A percentile compares a stretch with the other conserved stretches of the same genome.
phyloP scores from a whole-genome alignment of 2,888 invertebrate genomes.

The Troides helena region DNA sequence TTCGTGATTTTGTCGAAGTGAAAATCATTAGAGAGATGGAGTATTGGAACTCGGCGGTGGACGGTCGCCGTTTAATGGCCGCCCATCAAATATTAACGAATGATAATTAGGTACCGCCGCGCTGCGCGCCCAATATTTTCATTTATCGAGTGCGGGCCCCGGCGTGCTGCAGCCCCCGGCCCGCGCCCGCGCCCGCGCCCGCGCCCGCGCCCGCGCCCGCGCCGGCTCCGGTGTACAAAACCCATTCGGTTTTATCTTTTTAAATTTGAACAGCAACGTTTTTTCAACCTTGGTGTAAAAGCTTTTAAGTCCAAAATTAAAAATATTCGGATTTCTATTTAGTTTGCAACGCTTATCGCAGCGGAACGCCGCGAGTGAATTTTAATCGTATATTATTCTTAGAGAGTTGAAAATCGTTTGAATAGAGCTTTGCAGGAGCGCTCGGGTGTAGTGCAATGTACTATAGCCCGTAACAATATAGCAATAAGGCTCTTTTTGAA shows the following conservation, averaged over 20 bases:
- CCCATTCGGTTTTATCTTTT: slow-evolving; percentile 75
- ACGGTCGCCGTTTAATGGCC: slow-evolving; percentile 12
- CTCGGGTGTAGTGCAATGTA: slow-evolving; percentile 37
- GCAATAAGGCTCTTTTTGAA: slow-evolving; percentile 37
- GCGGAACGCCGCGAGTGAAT: slow-evolving; percentile 48
- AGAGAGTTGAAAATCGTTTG: slow-evolving; percentile 49
- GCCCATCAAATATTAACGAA: slow-evolving; percentile 28
- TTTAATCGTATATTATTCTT: slow-evolving; percentile 42
- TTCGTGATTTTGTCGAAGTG: too few relatives aligned
- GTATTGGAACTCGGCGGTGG: neutral
- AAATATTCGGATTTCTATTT: slow-evolving; percentile 45
- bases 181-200: too few relatives aligned
- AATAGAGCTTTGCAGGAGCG: slow-evolving; percentile 48
- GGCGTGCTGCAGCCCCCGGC: neutral
- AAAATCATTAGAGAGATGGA: too few relatives aligned
- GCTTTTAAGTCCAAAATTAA: slow-evolving; percentile 42
- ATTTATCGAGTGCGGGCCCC: too few relatives aligned
- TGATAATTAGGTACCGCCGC: slow-evolving; percentile 30
- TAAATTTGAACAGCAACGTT: slow-evolving; percentile 40
- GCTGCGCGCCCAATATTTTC: too few relatives aligned
- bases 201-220: slow-evolving; percentile 25
- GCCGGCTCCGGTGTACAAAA: slow-evolving; percentile 74
- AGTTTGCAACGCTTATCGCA: slow-evolving; percentile 56
- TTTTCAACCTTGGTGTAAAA: slow-evolving; percentile 38
- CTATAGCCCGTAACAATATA: slow-evolving; percentile 30